phyloP scores from a whole-genome alignment of 2,113 vertebrate species.

The Cromileptes altivelis region DNA sequence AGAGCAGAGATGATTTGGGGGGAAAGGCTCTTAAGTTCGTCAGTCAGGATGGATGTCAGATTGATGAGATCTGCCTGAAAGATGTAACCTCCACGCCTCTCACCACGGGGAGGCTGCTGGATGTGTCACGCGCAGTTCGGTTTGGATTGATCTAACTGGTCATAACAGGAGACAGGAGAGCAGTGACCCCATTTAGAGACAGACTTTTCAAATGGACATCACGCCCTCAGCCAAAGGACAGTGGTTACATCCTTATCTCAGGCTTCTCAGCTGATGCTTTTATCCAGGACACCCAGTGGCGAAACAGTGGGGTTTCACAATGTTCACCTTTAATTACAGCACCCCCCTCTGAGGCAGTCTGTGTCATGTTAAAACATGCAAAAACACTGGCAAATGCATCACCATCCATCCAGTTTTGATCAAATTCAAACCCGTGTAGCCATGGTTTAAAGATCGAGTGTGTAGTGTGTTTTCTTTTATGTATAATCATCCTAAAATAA shows the following conservation, averaged over 20 bases:
- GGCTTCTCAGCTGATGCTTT: neutral
- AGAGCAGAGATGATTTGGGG: conserved; percentile 7
- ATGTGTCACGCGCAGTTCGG: conserved; percentile 17
- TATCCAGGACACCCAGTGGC: neutral
- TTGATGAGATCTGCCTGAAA: conserved; percentile 43
- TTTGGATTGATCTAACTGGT: conserved; percentile 21
- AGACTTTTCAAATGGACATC: conserved; percentile 2
- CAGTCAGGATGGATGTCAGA: conserved; percentile 43
- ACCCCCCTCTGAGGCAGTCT: neutral
- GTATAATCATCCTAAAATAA: too few relatives aligned
- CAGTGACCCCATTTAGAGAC: conserved; percentile 23
- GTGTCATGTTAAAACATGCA: neutral
- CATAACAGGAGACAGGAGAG: conserved; percentile 21
- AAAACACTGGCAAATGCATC: neutral
- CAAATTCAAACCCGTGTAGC: neutral
- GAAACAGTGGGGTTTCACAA: neutral
- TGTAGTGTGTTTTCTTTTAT: too few relatives aligned
- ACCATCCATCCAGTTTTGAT: neutral
- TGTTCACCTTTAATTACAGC: neutral
- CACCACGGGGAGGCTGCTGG: neutral
- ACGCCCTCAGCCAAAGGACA: neutral
- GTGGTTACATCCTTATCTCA: neutral
- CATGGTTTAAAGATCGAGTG: neutral
- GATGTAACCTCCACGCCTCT: conserved; percentile 12
- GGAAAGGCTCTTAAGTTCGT: conserved; percentile 27